phyloP scores from a whole-genome alignment of 2,797 vertebrate species.

The Mormyrops attenuatus region DNA sequence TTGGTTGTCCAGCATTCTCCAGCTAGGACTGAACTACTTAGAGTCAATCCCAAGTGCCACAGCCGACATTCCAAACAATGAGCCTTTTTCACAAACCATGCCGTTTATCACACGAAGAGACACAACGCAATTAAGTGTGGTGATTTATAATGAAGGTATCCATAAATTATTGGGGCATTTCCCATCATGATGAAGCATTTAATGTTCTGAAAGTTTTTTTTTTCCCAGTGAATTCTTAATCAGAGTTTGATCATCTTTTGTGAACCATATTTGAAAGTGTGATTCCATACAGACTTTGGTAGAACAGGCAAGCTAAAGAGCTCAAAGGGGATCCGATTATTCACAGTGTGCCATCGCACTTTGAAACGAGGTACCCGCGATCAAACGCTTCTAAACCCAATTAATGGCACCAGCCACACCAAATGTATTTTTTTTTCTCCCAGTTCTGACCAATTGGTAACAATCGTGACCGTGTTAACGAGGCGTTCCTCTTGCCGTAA shows the following conservation, averaged over 20 bases:
- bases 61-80: conserved; percentile 38
- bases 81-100: conserved; percentile 34
- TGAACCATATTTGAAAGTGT: background rate
- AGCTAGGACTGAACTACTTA: conserved; percentile 24
- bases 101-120: conserved; percentile 31
- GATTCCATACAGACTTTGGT: background rate
- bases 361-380: background rate
- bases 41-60: conserved; percentile 32
- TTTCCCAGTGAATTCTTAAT: background rate
- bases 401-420: background rate
- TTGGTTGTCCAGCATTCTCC: conserved; percentile 26
- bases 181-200: conserved; percentile 7
- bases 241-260: background rate
- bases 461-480: conserved; percentile 1
- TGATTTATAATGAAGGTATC: background rate
- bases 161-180: conserved; percentile 25
- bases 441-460: background rate
- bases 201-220: background rate
- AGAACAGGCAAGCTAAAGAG: background rate
- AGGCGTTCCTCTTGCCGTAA: background rate
- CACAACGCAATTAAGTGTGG: conserved; percentile 16
- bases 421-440: background rate
- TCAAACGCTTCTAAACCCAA: background rate
- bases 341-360: background rate
- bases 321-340: background rate